Percentiles rank a stretch among this genome's conserved stretches.
These are phyloP conservation scores for Phthorimaea operculella DNA, from an alignment of 1,140 invertebrate species.

Conservation along the genomic window DNA sequence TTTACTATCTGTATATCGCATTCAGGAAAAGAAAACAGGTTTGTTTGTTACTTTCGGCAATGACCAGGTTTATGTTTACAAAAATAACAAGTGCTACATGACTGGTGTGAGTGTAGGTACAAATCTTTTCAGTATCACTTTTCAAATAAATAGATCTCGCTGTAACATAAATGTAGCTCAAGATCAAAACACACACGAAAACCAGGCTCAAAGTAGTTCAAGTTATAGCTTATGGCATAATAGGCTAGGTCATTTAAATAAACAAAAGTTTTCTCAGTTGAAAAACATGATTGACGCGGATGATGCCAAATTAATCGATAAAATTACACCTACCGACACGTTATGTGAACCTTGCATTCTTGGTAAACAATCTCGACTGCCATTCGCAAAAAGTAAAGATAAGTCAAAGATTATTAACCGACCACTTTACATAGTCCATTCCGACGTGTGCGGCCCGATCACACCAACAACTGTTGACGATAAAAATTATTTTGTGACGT, in stretches of 20 bases:
- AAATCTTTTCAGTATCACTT: not conserved
- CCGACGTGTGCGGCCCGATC: not conserved
- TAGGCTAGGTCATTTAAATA: constrained; percentile 6
- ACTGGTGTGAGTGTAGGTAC: not conserved
- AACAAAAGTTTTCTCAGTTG: constrained; percentile 6
- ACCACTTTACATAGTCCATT: not conserved
- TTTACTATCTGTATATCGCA: constrained; percentile 8
- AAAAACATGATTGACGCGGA: constrained; percentile 1
- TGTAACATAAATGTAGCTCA: not conserved
- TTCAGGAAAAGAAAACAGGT: constrained; percentile 2
- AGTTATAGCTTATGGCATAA: constrained; percentile 7
- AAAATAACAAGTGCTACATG: not conserved
- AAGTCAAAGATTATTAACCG: not conserved
- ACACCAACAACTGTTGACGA: not conserved
- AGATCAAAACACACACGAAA: not conserved
- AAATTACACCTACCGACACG: not conserved
- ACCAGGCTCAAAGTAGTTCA: not conserved
- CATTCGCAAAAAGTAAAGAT: not conserved
- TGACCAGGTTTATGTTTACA: not conserved
- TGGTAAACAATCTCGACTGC: not conserved
- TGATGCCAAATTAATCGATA: constrained; percentile 2
- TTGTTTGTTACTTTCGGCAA: not conserved
- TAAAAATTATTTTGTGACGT: not conserved
- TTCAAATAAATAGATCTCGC: not conserved
- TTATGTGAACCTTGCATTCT: constrained; percentile 4